Evolutionary conservation across 2,888 invertebrate species (phyloP), one percentile per base, ranked within the genome.

Genomic region (Noctua comes): DNA sequence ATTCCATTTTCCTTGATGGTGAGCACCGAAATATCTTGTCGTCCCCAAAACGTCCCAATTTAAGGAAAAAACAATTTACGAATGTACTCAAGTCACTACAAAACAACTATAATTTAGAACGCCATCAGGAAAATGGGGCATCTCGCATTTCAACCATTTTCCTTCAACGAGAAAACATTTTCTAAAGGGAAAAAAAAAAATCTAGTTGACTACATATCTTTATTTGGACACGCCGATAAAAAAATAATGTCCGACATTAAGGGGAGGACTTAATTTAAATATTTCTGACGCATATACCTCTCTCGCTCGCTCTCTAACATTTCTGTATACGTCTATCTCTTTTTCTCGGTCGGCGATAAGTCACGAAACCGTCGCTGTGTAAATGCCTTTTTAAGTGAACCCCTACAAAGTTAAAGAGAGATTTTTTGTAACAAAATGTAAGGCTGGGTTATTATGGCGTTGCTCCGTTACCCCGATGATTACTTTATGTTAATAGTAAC

Each of bases 231-330:
- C 81, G 91, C 93, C 95, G 96, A 96, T 96, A 96, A 96, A 96
- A 96, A 96, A 96, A 96, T 96, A 96, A 96, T 95, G 96, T 95
- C 92, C 89, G 76, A 96, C 96, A 96, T 96, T 96, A 95, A 94
- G 93, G 93, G 92, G 92, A 94, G 93, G 93, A 94, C 95, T 95
- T 96, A 95, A 96, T 96, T 96, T 96, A 95, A 96, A 96, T 96
- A 96, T 96, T 95, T 94, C 92, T 93, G 93, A 88, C 90, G 91
- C 88, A 89, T 88, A 82, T 77, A 70, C 43, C 87, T 78, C 57
- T 94, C 95, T 86, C 90, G 73, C 81, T 94, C 84, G 18, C 74
- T 62, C 91, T 77, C 43, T 1, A 1, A 3, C 3, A 7, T 16
- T 70, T 59, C 11, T 59, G 59, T 74, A 81, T 93, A 86, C 54